Percentiles rank a stretch among this genome's conserved stretches.
Conservation (phyloP, 1,140 invertebrate genomes). For the Leptonema lineaticorne region DNA sequence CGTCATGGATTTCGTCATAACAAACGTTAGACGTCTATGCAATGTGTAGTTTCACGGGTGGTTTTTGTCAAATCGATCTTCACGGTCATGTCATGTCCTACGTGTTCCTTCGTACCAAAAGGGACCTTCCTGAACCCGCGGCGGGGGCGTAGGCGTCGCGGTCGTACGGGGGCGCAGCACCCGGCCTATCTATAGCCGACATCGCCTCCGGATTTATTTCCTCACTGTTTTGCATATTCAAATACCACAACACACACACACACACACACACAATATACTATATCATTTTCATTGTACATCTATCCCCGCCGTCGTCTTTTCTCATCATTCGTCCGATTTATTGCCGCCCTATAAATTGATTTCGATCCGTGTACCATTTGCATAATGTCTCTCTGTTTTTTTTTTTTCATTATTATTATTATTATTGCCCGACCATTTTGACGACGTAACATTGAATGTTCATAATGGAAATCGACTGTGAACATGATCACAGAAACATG, state of each 20-base stretch:
- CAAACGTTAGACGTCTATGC: too few relatives aligned
- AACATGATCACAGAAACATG: too few relatives aligned
- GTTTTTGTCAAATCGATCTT: not conserved
- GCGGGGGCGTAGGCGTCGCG: conserved; percentile 7
- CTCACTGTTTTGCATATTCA: conserved; percentile 29
- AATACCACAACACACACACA: conserved; percentile 9
- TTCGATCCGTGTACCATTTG: not conserved
- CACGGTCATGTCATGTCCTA: not conserved
- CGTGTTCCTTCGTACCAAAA: not conserved
- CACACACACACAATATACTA: not conserved
- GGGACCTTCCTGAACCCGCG: not conserved
- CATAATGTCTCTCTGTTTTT: not conserved
- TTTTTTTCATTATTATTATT: too few relatives aligned
- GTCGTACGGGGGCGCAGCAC: conserved; percentile 8
- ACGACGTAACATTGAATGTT: too few relatives aligned
- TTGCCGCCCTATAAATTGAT: not conserved
- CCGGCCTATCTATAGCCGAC: conserved; percentile 12
- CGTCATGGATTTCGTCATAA: too few relatives aligned
- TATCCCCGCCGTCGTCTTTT: too few relatives aligned
- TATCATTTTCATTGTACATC: too few relatives aligned
- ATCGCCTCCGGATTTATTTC: conserved; percentile 27
- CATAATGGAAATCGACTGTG: too few relatives aligned
- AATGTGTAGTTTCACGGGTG: conserved; percentile 1
- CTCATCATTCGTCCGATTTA: not conserved
- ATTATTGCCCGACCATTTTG: too few relatives aligned